Conservation (phyloP, 2,113 vertebrate species). For the Oophaga pumilio region DNA sequence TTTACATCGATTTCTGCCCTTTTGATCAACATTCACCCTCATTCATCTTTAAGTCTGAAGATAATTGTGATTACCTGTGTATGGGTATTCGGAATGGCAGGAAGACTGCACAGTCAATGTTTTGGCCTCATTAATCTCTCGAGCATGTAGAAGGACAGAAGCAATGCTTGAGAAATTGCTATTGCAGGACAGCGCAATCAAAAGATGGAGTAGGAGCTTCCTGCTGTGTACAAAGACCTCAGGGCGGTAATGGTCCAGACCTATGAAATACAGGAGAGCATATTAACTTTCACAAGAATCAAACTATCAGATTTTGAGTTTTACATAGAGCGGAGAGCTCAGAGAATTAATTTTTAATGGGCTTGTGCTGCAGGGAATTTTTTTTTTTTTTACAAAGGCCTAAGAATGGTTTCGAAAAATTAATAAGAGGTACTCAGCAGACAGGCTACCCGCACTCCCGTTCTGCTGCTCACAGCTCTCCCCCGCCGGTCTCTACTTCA, state of each 20-base stretch:
- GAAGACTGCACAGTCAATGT: constrained; percentile 90
- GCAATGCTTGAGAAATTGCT: constrained; percentile 93
- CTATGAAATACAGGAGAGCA: constrained; percentile 65
- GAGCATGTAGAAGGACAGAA: constrained; percentile 91
- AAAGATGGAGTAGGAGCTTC: constrained; percentile 90
- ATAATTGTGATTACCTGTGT: constrained; percentile 77
- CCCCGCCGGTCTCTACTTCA: no score
- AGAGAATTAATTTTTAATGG: background rate
- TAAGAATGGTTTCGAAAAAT: no score
- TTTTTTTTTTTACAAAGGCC: no score
- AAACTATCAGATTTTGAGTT: background rate
- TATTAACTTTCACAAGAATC: background rate
- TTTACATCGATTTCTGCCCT: background rate
- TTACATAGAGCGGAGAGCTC: background rate
- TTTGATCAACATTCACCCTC: background rate
- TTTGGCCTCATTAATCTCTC: constrained; percentile 91
- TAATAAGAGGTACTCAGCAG: no score
- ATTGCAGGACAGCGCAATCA: constrained; percentile 93
- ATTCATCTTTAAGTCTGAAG: background rate
- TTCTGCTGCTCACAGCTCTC: no score
- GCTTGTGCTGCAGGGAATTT: background rate
- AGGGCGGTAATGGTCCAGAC: constrained; percentile 94
- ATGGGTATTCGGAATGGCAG: constrained; percentile 87
- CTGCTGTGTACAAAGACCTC: constrained; percentile 99
- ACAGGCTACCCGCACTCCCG: no score